A percentile compares a stretch with the other conserved stretches of the same genome.
phyloP scores from a whole-genome alignment of 2,888 invertebrate species.

The Polymixis lichenea region DNA sequence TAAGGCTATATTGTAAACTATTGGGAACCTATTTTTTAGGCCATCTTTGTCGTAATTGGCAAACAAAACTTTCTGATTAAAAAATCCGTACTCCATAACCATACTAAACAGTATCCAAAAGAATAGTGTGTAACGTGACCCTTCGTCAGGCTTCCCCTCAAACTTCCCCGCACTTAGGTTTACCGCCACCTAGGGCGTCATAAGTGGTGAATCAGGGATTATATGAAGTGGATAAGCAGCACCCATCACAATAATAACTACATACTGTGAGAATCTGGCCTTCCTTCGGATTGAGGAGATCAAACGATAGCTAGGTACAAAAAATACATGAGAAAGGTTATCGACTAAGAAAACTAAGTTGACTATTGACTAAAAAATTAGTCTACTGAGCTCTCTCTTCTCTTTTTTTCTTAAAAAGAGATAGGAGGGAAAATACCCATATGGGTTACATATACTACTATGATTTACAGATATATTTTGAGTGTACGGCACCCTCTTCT shows the following conservation, averaged over 20 bases:
- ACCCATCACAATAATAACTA: conserved; percentile 47
- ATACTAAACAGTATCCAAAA: background rate
- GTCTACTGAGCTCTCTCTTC: too few relatives aligned
- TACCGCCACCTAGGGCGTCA: conserved; percentile 42
- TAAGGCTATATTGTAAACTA: too few relatives aligned
- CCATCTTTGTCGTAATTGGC: background rate
- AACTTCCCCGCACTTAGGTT: conserved; percentile 21
- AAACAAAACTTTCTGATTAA: background rate
- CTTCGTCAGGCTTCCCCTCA: conserved; percentile 28
- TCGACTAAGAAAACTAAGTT: background rate
- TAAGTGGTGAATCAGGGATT: conserved; percentile 46
- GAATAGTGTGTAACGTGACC: background rate
- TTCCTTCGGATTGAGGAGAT: conserved; percentile 10
- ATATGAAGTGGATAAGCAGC: conserved; percentile 47
- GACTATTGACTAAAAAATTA: too few relatives aligned
- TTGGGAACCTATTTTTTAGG: too few relatives aligned
- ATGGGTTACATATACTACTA: background rate
- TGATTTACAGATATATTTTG: background rate
- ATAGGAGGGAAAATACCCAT: background rate
- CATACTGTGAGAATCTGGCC: conserved; percentile 34
- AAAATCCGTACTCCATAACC: background rate
- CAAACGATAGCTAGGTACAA: background rate
- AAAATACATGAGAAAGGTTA: background rate
- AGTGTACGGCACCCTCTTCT: too few relatives aligned
- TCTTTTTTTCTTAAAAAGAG: background rate